Evolutionary conservation across 1,140 invertebrate genomes (phyloP), one percentile per base, ranked within the genome.

Genomic region (Ganaspis sp.): DNA sequence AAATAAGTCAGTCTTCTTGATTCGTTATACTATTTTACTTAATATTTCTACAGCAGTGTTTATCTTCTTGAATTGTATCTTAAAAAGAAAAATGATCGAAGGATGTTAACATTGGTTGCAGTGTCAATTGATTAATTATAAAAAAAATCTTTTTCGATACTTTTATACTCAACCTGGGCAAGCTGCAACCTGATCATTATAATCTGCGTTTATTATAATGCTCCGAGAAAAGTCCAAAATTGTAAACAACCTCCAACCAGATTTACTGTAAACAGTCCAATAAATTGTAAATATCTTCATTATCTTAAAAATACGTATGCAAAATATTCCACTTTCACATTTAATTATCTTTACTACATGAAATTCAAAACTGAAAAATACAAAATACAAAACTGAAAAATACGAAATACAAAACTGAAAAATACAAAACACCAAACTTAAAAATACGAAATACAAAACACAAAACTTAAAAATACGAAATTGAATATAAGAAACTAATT

Each of bases 141-240:
- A 64, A 42, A 23, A 19, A 58, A 70, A 38, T 23, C 17, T 76
- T 64, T 29, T 64, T 26, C 11, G 58, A 38, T 64, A 58, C 45
- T 69, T 72, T 76, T 9, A 76, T 85, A 85, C 84, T 85, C 79
- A 83, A 85, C 84, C 84, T 85, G 74, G 75, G 53, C 9, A 78
- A 21, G 69, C 74, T 70, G 53, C 40, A 79, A 81, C 72, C 70
- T 77, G 69, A 17, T 64, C 49, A 76, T 76, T 37, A 49, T 49
- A 49, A 49, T n/a, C 45, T 8, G n/a, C n/a, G 1, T 49, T 49
- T 49, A 17, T 49, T 49, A 17, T 3, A 34, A 69, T 38, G 72
- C 74, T 81, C 78, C 80, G 71, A 53, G 54, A 73, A 69, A 23
- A 73, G 38, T 81, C 54, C 80, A 76, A 78, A 70, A 37, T 64